Base-by-base conservation (phyloP, 2,888 invertebrate genomes). In the Campoplex nolae region DNA sequence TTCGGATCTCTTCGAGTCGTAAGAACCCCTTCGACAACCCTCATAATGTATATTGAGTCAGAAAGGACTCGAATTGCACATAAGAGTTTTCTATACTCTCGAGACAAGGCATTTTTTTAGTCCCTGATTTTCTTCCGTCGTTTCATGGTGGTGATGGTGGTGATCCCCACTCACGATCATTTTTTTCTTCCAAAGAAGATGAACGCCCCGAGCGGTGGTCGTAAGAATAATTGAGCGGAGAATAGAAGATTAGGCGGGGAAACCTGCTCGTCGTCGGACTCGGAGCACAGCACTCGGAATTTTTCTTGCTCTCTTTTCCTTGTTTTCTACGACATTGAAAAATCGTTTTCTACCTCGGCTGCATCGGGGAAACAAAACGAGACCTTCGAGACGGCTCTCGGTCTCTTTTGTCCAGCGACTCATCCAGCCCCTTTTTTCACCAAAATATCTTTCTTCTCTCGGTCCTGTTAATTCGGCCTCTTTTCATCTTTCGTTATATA, bases 161-260 rank as follows among this genome's bases (percentile, higher is more conserved):
- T 23, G 7, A n/a, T 4, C 51, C 51, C 18, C 28, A 16, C 32
- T 32, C 3, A 32, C 28, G 18, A 2, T 18, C 28, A 42, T 8
- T 67, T 65, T 48, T 77, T 48, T 13, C 51, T 13, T 28, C 32
- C 67, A 0, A 42, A 48, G 23, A 48, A 71, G 48, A 87, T 75
- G 80, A 77, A 87, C 70, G 45, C 35, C 67, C 73, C 45, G 62
- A 58, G 56, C 58, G n/a, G 51, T 45, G 45, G 74, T 74, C 70
- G 78, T 82, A 84, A 84, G 79, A 87, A 84, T 87, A 84, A 87
- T 84, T 84, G 87, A 84, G 84, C 71, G 79, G 76, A 71, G 65
- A 75, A 84, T 62, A 76, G 67, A 76, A 84, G 84, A 87, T 87
- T 79, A 84, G 84, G 32, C 45, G 68, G 35, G n/a, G n/a, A 35